Evolutionary conservation across 2,113 vertebrate species (phyloP), one percentile per base, ranked within the genome.

Genomic region (Spheniscus mendiculus): DNA sequence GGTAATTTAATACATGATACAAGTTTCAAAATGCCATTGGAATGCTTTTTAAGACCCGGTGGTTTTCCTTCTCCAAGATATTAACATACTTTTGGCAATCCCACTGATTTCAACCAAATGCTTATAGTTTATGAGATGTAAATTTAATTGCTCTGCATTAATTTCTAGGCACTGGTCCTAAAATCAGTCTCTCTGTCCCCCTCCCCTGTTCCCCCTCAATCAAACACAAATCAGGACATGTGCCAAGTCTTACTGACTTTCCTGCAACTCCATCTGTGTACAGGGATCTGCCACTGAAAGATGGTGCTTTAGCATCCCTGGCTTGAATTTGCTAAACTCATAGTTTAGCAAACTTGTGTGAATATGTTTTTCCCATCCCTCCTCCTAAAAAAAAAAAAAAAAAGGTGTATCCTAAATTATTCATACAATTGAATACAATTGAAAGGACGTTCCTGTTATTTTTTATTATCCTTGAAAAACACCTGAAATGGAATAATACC

Each of bases 61-160:
- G 80, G 90, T 40, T 89, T 95, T 93, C 89, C 91, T 53, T 67
- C 65, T 92, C 83, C 86, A 89, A 93, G 63, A 55, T 87, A 95
- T 86, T 92, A 94, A 89, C 89, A 95, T 92, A 90, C 93, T 97
- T 95, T 95, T 93, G 92, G 92, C 95, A 97, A 92, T 93, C 79
- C 89, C 72, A 69, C 87, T 40, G 80, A 89, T 94, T 97, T 92
- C 87, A 91, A 79, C 94, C 96, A 97, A 97, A 97, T 96, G 97
- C 94, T 97, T 96, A 87, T 78, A 59, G 86, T 95, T 97, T 96
- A 95, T 93, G 93, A 97, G 86, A 96, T 97, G 92, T 97, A 97
- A 97, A 97, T 96, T 96, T 97, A 97, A 95, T 97, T 96, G 95
- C 97, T 97, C 95, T 96, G 95, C 95, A 96, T 97, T 97, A 97